Percentiles rank a stretch among this genome's conserved stretches.
phyloP scores from a whole-genome alignment of 2,797 vertebrate genomes.

The Smutsia temminckii region DNA sequence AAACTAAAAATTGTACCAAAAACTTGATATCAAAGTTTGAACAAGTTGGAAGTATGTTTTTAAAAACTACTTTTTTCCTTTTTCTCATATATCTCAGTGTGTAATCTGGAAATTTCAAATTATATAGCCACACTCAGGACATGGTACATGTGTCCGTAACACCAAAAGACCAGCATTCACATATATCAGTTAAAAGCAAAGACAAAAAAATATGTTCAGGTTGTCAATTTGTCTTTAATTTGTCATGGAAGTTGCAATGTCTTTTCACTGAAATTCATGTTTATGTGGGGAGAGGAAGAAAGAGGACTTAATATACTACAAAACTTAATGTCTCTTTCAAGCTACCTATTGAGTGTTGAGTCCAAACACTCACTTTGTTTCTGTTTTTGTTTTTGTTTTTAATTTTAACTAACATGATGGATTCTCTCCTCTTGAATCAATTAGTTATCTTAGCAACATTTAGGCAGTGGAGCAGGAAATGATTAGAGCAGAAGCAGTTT shows the following conservation, averaged over 20 bases:
- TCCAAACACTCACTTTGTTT: neutral
- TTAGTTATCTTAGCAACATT: neutral
- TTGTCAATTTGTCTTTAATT: neutral
- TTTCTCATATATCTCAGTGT: neutral
- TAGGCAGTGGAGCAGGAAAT: neutral
- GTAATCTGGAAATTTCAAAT: neutral
- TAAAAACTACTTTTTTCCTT: neutral
- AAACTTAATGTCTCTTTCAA: neutral
- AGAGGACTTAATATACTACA: neutral
- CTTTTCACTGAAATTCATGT: neutral
- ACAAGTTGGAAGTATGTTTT: neutral
- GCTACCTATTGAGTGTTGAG: neutral
- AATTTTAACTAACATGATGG: neutral
- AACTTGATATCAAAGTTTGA: neutral
- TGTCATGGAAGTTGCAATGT: neutral
- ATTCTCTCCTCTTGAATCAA: neutral
- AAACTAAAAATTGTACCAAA: neutral
- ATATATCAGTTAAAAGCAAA: neutral
- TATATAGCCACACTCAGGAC: neutral
- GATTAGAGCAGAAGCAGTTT: constrained; percentile 13
- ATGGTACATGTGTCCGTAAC: neutral
- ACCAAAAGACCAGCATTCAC: neutral
- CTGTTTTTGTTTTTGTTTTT: neutral
- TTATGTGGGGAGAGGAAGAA: neutral
- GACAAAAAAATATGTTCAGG: neutral